Base-by-base conservation (phyloP, 2,113 vertebrate genomes). In the Puffinus mauretanicus region DNA sequence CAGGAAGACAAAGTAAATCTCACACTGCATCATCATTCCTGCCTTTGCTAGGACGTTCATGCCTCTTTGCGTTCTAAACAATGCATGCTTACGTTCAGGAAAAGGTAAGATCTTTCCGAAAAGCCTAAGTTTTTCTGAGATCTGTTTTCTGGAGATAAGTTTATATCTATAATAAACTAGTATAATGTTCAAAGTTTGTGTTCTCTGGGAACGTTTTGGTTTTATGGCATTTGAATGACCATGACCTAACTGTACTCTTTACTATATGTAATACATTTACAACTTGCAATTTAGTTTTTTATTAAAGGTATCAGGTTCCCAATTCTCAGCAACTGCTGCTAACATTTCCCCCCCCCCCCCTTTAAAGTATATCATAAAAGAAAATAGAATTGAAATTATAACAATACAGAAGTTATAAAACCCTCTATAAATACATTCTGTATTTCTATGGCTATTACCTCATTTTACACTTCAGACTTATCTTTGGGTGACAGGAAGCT, bases 401-500 rank as follows among this genome's bases (percentile, higher is more conserved):
- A 96, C 77, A 96, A 96, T 76, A 6, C 30, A 76, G 57, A 86
- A 84, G 55, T 91, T 84, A 91, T 42, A 91, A 89, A 92, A 44
- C 2, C 40, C 38, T 67, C 86, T 76, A 46, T 87, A 87, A 94
- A 95, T 86, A 83, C 10, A 75, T 24, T 55, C 77, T 40, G 3
- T 10, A n/a, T 87, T 93, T 91, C 89, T 85, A 61, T 76, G 89
- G 93, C 81, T 93, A 26, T 94, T 94, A 25, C 78, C 86, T 69
- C 89, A 76, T 96, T 90, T 95, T 87, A 67, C 75, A 85, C 82
- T 94, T 79, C 89, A 69, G 81, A 93, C 57, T 94, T 95, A 96
- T 93, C 95, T 96, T 64, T 18, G 94, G 70, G 54, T 85, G 87
- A 87, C 94, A 96, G 96, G 65, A 54, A 95, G 89, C 78, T 7